These are phyloP conservation scores for Halictus ligatus DNA, from an alignment of 2,888 invertebrate genomes.

Conservation along the genomic window DNA sequence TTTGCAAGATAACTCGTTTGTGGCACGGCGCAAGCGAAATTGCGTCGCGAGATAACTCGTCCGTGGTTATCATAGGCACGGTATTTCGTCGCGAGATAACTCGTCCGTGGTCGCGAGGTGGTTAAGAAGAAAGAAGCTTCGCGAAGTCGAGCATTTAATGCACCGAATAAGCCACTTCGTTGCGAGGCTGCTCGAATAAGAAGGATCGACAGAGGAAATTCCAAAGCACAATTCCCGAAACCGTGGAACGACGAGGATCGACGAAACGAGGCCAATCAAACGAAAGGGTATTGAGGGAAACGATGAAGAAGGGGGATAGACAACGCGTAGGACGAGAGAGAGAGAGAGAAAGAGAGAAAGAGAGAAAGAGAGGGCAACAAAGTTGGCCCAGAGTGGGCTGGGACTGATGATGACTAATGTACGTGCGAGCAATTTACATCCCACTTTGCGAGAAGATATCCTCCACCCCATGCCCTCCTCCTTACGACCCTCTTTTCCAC, in stretches of 20 bases:
- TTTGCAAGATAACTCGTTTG: too few relatives aligned
- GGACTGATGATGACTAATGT: conserved; percentile 81
- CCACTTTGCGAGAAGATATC: conserved; percentile 74
- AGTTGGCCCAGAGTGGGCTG: conserved; percentile 68
- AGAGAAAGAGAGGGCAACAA: conserved; percentile 47
- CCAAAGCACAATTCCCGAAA: background rate
- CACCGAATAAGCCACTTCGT: too few relatives aligned
- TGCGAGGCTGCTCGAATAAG: background rate
- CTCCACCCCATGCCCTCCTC: conserved; percentile 50
- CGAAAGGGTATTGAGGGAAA: background rate
- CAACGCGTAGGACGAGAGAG: background rate
- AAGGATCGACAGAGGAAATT: background rate
- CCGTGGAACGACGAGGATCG: conserved; percentile 2
- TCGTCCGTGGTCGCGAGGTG: too few relatives aligned
- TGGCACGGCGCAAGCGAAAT: too few relatives aligned
- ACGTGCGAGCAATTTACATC: conserved; percentile 79
- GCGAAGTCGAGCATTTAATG: too few relatives aligned
- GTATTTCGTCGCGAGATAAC: too few relatives aligned
- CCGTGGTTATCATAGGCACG: too few relatives aligned
- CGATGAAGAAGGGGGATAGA: background rate
- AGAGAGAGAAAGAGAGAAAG: background rate
- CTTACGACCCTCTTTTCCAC: conserved; percentile 61
- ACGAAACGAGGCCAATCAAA: background rate
- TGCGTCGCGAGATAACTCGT: too few relatives aligned
- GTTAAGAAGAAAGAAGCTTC: too few relatives aligned